Evolutionary conservation across 2,797 vertebrate species (phyloP), one percentile per base, ranked within the genome.

Genomic region (Poecilia picta): DNA sequence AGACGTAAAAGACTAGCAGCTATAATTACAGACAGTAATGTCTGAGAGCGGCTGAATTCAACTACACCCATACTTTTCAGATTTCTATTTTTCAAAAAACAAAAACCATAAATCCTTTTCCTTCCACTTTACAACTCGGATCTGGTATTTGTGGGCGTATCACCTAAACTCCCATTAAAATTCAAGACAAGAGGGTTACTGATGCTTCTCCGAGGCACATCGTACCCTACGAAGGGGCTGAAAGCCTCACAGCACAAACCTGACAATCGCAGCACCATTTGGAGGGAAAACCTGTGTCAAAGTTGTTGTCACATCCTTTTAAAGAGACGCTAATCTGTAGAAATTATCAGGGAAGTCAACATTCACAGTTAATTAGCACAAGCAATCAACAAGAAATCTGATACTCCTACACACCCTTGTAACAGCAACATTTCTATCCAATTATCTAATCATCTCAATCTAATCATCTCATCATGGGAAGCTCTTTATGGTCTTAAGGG

Each of bases 391-490:
- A 70, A 83, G 80, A 86, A 90, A 91, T 92, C 84, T 84, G 89
- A 81, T 83, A 84, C 77, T 73, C 68, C 84, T 77, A 82, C 76
- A 87, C 82, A 85, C 74, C 83, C 89, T 87, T 73, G 74, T 86
- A 86, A 87, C 87, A 86, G 83, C 83, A 90, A 72, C 86, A 90
- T 88, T 90, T 91, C 86, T 85, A 91, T 91, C 90, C 87, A 93
- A 93, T 94, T 93, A 94, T 93, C 91, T 91, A 90, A 94, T 94
- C 92, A 88, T 91, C 91, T 89, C 88, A 88, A 92, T 93, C 92
- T 92, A 89, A 93, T 94, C 88, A 87, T 84, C 89, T 91, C 81
- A 89, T 92, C 89, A 88, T 75, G 78, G 85, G 85, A 84, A 83
- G 82, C 89, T 86, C 76, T 85, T 90, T 84, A 88, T 85, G 78